Conservation (phyloP, 2,113 vertebrate genomes). For the Chamaetylas fuelleborni region DNA sequence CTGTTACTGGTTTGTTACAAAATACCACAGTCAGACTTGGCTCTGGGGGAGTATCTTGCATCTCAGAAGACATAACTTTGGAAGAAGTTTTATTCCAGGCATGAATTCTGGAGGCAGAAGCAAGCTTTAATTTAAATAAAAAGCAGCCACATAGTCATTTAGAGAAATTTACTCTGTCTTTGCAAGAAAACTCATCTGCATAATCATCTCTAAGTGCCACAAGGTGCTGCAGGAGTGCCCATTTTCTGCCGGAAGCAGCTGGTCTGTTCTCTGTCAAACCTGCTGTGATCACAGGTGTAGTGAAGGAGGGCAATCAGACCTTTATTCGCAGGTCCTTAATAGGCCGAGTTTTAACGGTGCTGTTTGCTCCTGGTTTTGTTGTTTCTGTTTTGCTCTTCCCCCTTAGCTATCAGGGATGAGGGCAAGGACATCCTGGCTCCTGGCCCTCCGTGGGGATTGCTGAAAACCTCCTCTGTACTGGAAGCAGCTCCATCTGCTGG, state of each 20-base stretch:
- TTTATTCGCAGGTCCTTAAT: neutral
- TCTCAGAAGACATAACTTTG: neutral
- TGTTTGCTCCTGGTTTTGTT: neutral
- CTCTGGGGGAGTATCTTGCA: neutral
- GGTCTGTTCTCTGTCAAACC: neutral
- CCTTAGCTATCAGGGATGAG: neutral
- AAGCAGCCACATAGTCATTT: neutral
- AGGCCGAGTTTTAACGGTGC: neutral
- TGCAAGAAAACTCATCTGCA: neutral
- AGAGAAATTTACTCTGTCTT: neutral
- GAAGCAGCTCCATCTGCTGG: constrained; percentile 63
- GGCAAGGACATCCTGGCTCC: neutral
- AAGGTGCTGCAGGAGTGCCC: neutral
- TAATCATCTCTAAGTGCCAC: neutral
- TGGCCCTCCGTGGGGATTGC: neutral
- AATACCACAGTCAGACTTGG: neutral
- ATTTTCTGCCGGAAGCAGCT: neutral
- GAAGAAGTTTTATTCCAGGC: neutral
- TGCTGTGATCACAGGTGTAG: neutral
- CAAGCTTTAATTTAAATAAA: neutral
- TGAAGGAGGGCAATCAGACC: neutral
- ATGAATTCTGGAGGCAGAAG: neutral
- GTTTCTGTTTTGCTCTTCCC: neutral
- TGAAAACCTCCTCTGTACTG: neutral
- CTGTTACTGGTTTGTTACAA: neutral